Evolutionary conservation across 53 echinoderm and acorn worm genomes (phyloP).

Genomic region (Zoroaster sp.): DNA sequence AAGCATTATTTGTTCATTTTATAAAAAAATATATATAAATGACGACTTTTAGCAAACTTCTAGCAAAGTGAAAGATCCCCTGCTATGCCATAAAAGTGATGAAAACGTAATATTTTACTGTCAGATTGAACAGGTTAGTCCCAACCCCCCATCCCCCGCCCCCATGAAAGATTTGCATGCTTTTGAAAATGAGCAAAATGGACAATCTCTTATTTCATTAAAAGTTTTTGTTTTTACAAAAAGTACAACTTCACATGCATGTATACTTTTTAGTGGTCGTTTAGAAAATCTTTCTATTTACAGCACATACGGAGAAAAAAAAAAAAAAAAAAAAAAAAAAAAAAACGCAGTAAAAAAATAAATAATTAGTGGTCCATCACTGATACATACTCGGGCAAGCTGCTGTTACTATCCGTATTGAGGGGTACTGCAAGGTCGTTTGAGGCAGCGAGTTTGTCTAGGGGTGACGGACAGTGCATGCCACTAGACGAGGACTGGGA

Average conservation of each 20-base stretch:
- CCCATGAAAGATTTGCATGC: background rate
- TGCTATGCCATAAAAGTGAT: background rate
- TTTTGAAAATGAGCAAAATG: background rate
- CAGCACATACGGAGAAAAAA: slow-evolving; percentile 27
- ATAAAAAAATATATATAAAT: background rate
- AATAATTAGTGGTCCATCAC: slow-evolving; percentile 79
- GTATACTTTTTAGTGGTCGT: background rate
- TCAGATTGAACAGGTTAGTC: no score
- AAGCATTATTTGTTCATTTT: background rate
- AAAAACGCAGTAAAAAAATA: background rate
- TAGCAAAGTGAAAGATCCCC: background rate
- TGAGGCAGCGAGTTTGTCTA: slow-evolving; percentile 47
- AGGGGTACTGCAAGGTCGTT: slow-evolving; percentile 52
- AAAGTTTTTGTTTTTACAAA: background rate
- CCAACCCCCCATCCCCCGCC: no score
- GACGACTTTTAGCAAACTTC: no score
- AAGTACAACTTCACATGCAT: background rate
- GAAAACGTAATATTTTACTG: no score
- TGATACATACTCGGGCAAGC: slow-evolving; percentile 87
- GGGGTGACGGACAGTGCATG: slow-evolving; percentile 1
- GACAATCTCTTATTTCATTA: background rate
- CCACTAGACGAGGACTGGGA: background rate
- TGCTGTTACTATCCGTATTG: slow-evolving; percentile 95
- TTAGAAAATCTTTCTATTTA: slow-evolving; percentile 43
- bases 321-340: slow-evolving; percentile 15